phyloP scores from a whole-genome alignment of 2,888 invertebrate species.

The Phyto melanocephala region DNA sequence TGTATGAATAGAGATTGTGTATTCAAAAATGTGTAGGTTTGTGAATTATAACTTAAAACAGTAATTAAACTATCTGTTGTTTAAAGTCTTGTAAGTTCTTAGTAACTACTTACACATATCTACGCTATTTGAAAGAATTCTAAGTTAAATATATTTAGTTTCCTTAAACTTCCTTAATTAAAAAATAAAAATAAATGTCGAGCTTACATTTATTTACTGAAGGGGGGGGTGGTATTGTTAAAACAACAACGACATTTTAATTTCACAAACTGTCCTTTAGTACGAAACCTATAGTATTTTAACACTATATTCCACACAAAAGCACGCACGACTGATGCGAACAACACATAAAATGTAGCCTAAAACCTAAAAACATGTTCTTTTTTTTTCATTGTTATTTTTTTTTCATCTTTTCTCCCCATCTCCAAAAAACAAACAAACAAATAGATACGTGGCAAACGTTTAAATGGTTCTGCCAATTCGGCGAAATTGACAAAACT shows the following conservation, averaged over 20 bases:
- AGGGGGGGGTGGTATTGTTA: too few species aligned
- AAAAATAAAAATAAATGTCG: too few species aligned
- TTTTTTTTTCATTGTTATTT: constrained; percentile 1
- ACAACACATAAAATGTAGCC: not conserved
- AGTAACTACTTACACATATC: too few species aligned
- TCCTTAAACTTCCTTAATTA: too few species aligned
- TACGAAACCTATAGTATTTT: not conserved
- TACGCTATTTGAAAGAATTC: too few species aligned
- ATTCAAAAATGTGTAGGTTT: too few species aligned
- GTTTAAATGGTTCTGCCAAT: constrained; percentile 86
- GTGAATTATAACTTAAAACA: too few species aligned
- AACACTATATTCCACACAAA: not conserved
- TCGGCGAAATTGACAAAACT: constrained; percentile 87
- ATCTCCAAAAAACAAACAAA: constrained; percentile 64
- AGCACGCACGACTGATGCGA: not conserved
- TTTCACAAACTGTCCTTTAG: not conserved
- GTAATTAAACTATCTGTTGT: too few species aligned
- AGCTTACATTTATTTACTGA: too few species aligned
- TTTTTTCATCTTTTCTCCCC: not conserved
- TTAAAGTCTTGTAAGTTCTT: too few species aligned
- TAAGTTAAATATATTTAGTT: too few species aligned
- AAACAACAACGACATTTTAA: not conserved
- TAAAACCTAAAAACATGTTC: constrained; percentile 3
- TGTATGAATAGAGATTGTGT: too few species aligned
- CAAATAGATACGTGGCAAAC: constrained; percentile 86